phyloP scores from a whole-genome alignment of 2,888 invertebrate genomes.

The Eilema sororculum region DNA sequence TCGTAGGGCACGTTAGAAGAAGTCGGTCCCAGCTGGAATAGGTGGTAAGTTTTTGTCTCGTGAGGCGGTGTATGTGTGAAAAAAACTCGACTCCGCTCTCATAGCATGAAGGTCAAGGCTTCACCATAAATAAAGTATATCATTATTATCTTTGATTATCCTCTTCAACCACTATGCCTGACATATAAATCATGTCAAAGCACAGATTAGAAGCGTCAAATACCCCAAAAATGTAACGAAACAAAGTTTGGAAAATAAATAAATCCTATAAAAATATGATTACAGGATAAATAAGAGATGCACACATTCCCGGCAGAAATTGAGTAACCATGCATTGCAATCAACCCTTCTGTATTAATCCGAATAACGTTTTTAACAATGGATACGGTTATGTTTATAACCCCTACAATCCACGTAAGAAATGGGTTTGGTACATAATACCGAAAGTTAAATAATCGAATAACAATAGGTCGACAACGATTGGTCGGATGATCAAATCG shows the following conservation, averaged over 20 bases:
- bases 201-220: neutral
- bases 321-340: conserved; percentile 66
- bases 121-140: neutral
- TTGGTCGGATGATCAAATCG: no score
- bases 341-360: conserved; percentile 34
- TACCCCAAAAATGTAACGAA: conserved; percentile 13
- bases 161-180: neutral
- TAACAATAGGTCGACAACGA: no score
- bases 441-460: no score
- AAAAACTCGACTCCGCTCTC: no score
- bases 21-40: no score
- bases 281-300: conserved; percentile 31
- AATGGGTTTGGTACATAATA: no score
- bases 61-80: no score
- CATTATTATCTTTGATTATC: neutral
- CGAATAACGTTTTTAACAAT: conserved; percentile 34
- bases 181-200: conserved; percentile 4
- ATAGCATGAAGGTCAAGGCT: conserved; percentile 1
- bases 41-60: no score
- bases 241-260: conserved; percentile 21
- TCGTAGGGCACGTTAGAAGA: no score
- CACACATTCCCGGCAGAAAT: conserved; percentile 18
- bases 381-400: conserved; percentile 36
- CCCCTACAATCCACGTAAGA: conserved; percentile 38
- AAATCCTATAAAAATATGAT: conserved; percentile 16